Evolutionary conservation across 1,140 invertebrate species (phyloP).

Genomic region (Caenorhabditis brenneri): DNA sequence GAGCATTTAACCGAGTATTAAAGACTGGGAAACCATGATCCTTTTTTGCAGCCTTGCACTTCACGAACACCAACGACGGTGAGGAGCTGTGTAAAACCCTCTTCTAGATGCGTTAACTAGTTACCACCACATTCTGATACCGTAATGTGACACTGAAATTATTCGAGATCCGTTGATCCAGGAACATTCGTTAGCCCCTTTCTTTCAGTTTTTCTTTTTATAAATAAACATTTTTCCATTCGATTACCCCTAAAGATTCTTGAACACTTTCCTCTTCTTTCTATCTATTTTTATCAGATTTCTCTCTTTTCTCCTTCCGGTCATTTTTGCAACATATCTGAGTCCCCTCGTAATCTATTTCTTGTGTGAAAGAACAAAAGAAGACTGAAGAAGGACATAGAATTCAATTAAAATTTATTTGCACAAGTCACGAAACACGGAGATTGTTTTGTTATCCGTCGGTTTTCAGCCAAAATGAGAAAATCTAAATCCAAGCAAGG

Average conservation of each 20-base stretch:
- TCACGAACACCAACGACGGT: too few species aligned
- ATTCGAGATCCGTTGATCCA: too few species aligned
- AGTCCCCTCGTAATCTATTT: too few species aligned
- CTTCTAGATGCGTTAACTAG: too few species aligned
- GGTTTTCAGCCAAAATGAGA: too few species aligned
- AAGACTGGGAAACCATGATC: too few species aligned
- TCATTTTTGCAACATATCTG: neutral
- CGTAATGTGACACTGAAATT: too few species aligned
- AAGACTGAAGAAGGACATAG: neutral
- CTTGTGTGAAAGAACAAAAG: neutral
- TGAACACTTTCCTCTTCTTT: neutral
- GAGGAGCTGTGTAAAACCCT: too few species aligned
- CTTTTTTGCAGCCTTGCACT: too few species aligned
- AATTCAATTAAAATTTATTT: constrained; percentile 44
- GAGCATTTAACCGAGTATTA: too few species aligned
- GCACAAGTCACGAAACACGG: constrained; percentile 29
- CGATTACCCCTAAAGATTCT: neutral
- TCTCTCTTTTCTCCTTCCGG: neutral
- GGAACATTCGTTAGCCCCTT: neutral
- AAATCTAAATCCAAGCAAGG: too few species aligned
- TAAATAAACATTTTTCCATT: neutral
- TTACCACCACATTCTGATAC: too few species aligned
- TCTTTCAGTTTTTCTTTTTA: neutral
- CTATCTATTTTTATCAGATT: constrained; percentile 15
- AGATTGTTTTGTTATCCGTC: neutral